Percentiles rank a stretch among this genome's conserved stretches.
Evolutionary conservation across 2,888 invertebrate species (phyloP).

Genomic region (Sturmia bella): DNA sequence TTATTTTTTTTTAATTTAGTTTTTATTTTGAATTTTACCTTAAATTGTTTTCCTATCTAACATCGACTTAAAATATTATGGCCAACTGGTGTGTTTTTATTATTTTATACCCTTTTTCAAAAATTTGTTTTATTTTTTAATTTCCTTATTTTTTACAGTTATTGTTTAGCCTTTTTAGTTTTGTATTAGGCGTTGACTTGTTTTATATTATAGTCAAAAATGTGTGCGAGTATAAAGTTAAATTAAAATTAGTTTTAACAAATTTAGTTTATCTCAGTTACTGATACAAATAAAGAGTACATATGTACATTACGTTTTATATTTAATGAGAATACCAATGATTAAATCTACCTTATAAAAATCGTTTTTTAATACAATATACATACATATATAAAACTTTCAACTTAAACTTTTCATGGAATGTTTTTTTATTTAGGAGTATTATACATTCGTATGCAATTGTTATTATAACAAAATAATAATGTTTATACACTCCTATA

Average conservation of each 20-base stretch:
- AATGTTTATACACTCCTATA: too few relatives aligned
- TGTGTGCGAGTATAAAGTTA: conserved; percentile 11
- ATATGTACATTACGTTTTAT: conserved; percentile 59
- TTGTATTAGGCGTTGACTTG: conserved; percentile 54
- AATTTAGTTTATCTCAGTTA: conserved; percentile 49
- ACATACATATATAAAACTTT: conserved; percentile 26
- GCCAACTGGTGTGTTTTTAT: too few relatives aligned
- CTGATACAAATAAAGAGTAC: conserved; percentile 42
- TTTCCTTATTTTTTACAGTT: conserved; percentile 18
- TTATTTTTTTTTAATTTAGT: too few relatives aligned
- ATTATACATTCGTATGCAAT: neutral
- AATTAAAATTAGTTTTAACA: conserved; percentile 26
- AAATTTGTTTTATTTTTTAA: conserved; percentile 8
- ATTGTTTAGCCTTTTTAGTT: conserved; percentile 17
- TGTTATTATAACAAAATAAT: too few relatives aligned
- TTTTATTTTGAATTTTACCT: too few relatives aligned
- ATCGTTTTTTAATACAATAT: conserved; percentile 55
- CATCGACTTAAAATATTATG: too few relatives aligned
- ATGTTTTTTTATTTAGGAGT: neutral
- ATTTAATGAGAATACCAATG: conserved; percentile 66
- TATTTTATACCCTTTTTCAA: conserved; percentile 8
- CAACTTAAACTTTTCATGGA: neutral
- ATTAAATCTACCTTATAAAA: conserved; percentile 62
- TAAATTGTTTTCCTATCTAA: too few relatives aligned
- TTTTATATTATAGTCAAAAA: conserved; percentile 53